These are phyloP conservation scores for Karalla daura DNA, from an alignment of 2,797 vertebrate genomes.

Conservation along the genomic window DNA sequence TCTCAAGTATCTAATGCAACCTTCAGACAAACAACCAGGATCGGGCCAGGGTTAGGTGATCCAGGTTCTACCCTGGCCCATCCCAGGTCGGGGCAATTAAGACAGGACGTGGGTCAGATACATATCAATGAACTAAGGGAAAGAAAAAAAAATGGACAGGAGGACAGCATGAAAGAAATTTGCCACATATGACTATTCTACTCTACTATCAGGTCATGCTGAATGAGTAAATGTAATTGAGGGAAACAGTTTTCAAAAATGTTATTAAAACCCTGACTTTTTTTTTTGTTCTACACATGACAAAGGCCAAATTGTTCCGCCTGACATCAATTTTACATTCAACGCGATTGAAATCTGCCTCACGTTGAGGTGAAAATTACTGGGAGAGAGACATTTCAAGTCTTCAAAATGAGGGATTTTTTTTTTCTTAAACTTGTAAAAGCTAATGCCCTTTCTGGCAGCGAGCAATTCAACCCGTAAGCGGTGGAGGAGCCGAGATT, in stretches of 20 bases:
- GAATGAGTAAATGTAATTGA: too few species aligned
- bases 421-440: background rate
- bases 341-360: background rate
- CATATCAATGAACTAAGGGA: too few species aligned
- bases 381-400: background rate
- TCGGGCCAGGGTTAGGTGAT: too few species aligned
- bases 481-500: slow-evolving; percentile 52
- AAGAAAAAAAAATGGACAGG: too few species aligned
- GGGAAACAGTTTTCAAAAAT: slow-evolving; percentile 9
- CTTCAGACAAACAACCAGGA: too few species aligned
- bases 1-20: too few species aligned
- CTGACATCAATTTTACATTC: background rate
- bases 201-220: too few species aligned
- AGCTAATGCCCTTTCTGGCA: slow-evolving; percentile 1
- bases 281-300: background rate
- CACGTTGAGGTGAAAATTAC: background rate
- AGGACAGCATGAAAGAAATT: too few species aligned
- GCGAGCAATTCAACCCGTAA: background rate
- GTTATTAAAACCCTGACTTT: background rate
- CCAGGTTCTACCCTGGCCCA: too few species aligned
- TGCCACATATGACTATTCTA: too few species aligned
- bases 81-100: too few species aligned
- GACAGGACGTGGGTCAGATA: too few species aligned
- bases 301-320: slow-evolving; percentile 1
- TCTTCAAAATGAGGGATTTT: background rate